phyloP scores from a whole-genome alignment of 2,797 vertebrate genomes.

The Artibeus jamaicensis region DNA sequence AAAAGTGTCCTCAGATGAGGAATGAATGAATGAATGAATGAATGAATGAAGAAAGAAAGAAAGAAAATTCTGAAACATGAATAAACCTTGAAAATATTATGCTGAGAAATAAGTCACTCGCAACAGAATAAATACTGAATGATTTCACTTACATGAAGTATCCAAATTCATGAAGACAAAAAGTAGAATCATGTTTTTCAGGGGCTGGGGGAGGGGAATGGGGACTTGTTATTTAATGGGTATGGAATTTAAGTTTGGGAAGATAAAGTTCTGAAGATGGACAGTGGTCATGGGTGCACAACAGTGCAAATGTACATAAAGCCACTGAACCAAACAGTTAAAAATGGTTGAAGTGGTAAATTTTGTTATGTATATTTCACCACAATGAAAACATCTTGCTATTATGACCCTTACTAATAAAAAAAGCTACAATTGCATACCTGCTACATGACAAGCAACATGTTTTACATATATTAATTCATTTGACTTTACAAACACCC shows the following conservation, averaged over 20 bases:
- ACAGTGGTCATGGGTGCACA: not conserved
- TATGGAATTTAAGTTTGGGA: slow-evolving; percentile 7
- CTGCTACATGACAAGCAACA: not conserved
- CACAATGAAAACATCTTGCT: not conserved
- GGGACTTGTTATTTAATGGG: not conserved
- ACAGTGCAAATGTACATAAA: not conserved
- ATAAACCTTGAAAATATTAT: not conserved
- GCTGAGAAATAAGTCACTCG: not conserved
- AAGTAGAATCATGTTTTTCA: not conserved
- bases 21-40: not conserved
- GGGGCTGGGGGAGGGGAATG: no score
- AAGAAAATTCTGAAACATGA: slow-evolving; percentile 4
- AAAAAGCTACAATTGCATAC: not conserved
- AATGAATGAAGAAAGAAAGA: not conserved
- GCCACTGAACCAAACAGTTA: not conserved
- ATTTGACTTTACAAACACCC: slow-evolving; percentile 32
- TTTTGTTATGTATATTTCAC: slow-evolving; percentile 1
- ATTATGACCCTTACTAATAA: not conserved
- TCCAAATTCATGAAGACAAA: not conserved
- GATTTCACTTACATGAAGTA: not conserved
- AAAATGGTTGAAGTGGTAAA: not conserved
- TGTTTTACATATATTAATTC: not conserved
- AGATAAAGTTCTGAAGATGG: not conserved
- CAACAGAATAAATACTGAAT: not conserved
- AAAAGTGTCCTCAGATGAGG: not conserved